A percentile compares a stretch with the other conserved stretches of the same genome.
Conservation (phyloP, 2,113 vertebrate species). For the Sinocyclocheilus maitianheensis region DNA sequence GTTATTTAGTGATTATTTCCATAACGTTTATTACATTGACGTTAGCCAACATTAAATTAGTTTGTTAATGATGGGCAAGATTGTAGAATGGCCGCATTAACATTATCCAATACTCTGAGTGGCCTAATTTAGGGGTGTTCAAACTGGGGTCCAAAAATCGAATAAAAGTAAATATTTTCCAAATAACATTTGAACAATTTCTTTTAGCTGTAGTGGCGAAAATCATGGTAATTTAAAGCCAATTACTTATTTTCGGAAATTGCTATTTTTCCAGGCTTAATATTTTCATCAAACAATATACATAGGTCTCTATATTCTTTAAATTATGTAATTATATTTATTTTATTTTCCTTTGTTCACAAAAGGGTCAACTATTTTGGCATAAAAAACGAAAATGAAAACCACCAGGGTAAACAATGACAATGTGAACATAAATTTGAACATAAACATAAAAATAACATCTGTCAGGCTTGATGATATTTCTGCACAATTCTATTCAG, state of each 20-base stretch:
- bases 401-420: background rate
- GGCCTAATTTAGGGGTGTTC: background rate
- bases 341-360: background rate
- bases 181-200: background rate
- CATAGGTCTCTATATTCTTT: background rate
- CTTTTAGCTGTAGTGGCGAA: background rate
- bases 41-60: background rate
- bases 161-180: background rate
- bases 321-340: background rate
- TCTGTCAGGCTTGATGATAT: background rate
- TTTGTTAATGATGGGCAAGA: background rate
- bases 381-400: too few relatives aligned
- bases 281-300: background rate
- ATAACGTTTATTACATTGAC: background rate
- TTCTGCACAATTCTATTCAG: background rate
- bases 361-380: background rate
- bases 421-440: background rate
- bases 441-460: background rate
- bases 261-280: background rate
- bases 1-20: background rate
- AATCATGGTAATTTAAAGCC: background rate
- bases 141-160: background rate
- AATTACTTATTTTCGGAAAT: background rate
- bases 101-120: background rate
- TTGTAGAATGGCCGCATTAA: background rate